Evolutionary conservation across 2,888 invertebrate species (phyloP).

Genomic region (Metacarcinus magister): DNA sequence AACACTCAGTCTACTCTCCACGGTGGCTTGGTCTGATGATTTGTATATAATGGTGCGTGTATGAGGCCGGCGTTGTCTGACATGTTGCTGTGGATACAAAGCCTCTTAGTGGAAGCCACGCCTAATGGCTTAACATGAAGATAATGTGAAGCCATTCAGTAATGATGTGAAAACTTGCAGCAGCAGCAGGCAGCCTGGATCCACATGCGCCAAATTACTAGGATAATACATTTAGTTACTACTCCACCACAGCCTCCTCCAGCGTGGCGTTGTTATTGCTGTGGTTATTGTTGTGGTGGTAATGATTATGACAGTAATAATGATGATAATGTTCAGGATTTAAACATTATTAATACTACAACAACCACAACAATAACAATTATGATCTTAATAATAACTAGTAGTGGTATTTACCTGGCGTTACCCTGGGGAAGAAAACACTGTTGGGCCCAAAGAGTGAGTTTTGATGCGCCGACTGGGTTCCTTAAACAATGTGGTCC

Average conservation of each 20-base stretch:
- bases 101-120: neutral
- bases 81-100: neutral
- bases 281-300: neutral
- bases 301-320: neutral
- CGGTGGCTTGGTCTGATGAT: neutral
- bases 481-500: too few species aligned
- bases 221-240: neutral
- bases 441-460: too few species aligned
- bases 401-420: too few species aligned
- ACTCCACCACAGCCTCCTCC: neutral
- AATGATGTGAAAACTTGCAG: neutral
- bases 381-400: neutral
- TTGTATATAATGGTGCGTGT: neutral
- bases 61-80: neutral
- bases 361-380: neutral
- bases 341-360: neutral
- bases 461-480: too few species aligned
- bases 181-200: neutral
- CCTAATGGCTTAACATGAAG: constrained; percentile 26
- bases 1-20: neutral
- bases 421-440: too few species aligned
- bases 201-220: neutral
- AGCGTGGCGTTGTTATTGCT: neutral
- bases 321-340: neutral
- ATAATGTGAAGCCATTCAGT: neutral